Evolutionary conservation across 2,888 invertebrate genomes (phyloP).

Genomic region (Junonia oenone): DNA sequence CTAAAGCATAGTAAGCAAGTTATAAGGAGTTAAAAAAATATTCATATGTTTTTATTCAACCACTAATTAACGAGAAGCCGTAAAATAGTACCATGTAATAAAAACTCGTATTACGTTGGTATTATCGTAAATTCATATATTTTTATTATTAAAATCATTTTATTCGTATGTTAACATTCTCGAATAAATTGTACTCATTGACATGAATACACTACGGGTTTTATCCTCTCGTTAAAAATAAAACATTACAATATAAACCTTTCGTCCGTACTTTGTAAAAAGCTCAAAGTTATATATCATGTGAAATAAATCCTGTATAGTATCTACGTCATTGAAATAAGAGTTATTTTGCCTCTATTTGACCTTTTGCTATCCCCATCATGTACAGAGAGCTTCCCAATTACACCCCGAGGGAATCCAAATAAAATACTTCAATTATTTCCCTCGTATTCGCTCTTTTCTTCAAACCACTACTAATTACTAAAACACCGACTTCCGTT

Average conservation of each 20-base stretch:
- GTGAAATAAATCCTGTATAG: background rate
- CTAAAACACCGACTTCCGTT: conserved; percentile 26
- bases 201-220: conserved; percentile 1
- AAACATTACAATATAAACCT: conserved; percentile 2
- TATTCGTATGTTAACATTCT: background rate
- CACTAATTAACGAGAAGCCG: no score
- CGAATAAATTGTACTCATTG: background rate
- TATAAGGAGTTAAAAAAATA: no score
- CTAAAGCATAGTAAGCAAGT: no score
- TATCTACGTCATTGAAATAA: conserved; percentile 6
- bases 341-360: conserved; percentile 4
- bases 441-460: conserved; percentile 46
- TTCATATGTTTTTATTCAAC: no score
- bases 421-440: conserved; percentile 57
- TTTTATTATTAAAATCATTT: background rate
- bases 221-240: conserved; percentile 14
- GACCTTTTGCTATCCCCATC: conserved; percentile 5
- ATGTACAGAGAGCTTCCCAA: conserved; percentile 25
- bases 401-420: conserved; percentile 45
- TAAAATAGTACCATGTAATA: background rate
- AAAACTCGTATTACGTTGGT: background rate
- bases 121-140: no score
- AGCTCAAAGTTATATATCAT: background rate
- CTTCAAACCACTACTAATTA: conserved; percentile 51
- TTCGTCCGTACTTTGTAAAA: background rate